Percentiles rank a stretch among this genome's conserved stretches.
Conservation (phyloP, 1,140 invertebrate genomes). For the Drosophila repleta region DNA sequence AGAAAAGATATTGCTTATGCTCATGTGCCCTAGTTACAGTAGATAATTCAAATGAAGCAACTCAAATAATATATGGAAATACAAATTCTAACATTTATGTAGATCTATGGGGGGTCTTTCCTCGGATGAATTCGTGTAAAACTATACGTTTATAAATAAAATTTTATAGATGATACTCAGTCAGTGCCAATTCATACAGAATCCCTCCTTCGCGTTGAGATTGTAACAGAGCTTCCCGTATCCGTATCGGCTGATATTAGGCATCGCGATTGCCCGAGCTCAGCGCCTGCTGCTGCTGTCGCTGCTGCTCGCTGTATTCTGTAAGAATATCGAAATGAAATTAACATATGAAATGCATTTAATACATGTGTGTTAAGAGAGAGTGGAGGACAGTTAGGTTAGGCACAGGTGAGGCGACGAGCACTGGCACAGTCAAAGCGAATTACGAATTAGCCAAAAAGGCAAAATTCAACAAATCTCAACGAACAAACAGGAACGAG, state of each 20-base stretch:
- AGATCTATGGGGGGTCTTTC: not conserved
- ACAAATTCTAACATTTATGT: constrained; percentile 3
- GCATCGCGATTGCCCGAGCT: constrained; percentile 19
- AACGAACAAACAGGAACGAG: not conserved
- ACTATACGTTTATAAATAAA: constrained; percentile 43
- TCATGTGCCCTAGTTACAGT: constrained; percentile 4
- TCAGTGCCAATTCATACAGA: constrained; percentile 60
- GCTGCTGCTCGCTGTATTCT: constrained; percentile 35
- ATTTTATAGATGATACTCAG: constrained; percentile 76
- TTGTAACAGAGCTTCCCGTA: constrained; percentile 52
- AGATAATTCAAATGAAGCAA: constrained; percentile 6
- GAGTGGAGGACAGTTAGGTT: too few species aligned
- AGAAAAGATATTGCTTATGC: constrained; percentile 9
- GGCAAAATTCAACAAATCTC: constrained; percentile 11
- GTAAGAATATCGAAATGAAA: constrained; percentile 16
- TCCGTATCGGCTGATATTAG: constrained; percentile 68
- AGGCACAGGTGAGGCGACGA: too few species aligned
- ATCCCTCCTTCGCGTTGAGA: constrained; percentile 39
- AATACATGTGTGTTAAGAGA: too few species aligned
- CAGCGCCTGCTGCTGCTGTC: not conserved
- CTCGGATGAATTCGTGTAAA: too few species aligned
- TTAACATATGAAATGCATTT: too few species aligned
- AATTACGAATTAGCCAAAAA: not conserved
- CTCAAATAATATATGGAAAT: constrained; percentile 3
- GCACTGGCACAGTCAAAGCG: constrained; percentile 19